Evolutionary conservation across 2,888 invertebrate species (phyloP).

Genomic region (Acleris cristana): DNA sequence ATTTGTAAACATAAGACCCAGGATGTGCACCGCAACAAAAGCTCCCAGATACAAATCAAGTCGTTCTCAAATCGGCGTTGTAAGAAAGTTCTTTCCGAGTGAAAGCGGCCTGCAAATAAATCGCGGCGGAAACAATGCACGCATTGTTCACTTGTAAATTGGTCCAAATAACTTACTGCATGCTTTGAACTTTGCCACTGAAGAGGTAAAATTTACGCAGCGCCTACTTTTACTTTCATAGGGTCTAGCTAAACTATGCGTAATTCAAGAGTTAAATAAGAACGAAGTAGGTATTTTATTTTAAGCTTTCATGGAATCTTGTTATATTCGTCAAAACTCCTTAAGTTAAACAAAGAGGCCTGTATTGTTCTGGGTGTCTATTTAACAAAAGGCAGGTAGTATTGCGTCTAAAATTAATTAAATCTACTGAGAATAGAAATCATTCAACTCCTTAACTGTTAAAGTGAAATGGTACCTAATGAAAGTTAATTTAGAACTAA

Average conservation of each 20-base stretch:
- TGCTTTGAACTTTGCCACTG: constrained; percentile 55
- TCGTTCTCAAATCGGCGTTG: constrained; percentile 61
- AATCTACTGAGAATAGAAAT: too few relatives aligned
- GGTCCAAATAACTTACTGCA: constrained; percentile 64
- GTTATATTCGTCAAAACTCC: too few relatives aligned
- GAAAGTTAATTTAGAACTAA: not conserved
- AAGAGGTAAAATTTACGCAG: constrained; percentile 39
- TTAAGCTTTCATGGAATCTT: too few relatives aligned
- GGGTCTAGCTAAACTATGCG: not conserved
- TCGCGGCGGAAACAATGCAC: constrained; percentile 74
- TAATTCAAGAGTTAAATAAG: too few relatives aligned
- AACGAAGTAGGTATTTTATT: too few relatives aligned
- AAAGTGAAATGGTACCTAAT: not conserved
- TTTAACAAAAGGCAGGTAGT: too few relatives aligned
- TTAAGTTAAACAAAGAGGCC: too few relatives aligned
- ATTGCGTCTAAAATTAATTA: too few relatives aligned
- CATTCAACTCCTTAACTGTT: too few relatives aligned
- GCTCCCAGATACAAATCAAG: constrained; percentile 67
- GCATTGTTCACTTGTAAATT: constrained; percentile 76
- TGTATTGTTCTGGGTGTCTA: too few relatives aligned
- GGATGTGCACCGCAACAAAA: constrained; percentile 50
- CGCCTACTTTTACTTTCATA: constrained; percentile 30
- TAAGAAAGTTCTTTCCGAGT: constrained; percentile 71
- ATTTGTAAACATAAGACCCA: constrained; percentile 34
- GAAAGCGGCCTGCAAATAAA: constrained; percentile 74